A percentile compares a stretch with the other conserved stretches of the same genome.
phyloP scores from a whole-genome alignment of 2,113 vertebrate species.

The Aviceda subcristata region DNA sequence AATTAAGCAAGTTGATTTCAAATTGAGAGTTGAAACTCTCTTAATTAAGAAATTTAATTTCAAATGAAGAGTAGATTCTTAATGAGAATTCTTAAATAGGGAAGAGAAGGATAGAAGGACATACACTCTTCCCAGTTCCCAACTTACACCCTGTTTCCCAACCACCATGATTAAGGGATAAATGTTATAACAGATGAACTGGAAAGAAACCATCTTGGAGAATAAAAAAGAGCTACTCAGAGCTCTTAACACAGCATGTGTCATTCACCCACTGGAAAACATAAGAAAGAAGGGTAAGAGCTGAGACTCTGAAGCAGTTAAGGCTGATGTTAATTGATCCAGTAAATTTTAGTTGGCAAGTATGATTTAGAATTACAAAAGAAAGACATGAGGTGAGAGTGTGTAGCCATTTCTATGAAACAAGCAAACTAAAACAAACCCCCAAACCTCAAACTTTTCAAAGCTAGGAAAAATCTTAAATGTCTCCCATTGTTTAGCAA shows the following conservation, averaged over 20 bases:
- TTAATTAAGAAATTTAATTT: background rate
- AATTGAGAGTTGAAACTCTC: background rate
- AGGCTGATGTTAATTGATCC: background rate
- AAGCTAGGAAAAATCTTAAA: background rate
- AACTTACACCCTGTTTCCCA: background rate
- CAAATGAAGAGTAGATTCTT: background rate
- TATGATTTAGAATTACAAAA: background rate
- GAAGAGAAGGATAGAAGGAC: background rate
- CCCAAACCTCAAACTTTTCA: background rate
- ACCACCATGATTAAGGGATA: background rate
- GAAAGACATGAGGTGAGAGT: background rate
- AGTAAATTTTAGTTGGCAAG: background rate
- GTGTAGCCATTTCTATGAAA: background rate
- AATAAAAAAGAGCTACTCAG: background rate
- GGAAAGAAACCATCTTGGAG: background rate
- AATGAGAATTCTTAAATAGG: background rate
- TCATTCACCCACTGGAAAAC: background rate
- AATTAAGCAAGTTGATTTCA: background rate
- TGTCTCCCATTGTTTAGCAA: background rate
- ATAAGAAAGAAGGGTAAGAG: background rate
- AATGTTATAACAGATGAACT: background rate
- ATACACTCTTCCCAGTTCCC: background rate
- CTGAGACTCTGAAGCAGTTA: background rate
- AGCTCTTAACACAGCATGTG: background rate
- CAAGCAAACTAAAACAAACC: background rate